phyloP scores from a whole-genome alignment of 2,797 vertebrate species.

The Naso thynnoides region DNA sequence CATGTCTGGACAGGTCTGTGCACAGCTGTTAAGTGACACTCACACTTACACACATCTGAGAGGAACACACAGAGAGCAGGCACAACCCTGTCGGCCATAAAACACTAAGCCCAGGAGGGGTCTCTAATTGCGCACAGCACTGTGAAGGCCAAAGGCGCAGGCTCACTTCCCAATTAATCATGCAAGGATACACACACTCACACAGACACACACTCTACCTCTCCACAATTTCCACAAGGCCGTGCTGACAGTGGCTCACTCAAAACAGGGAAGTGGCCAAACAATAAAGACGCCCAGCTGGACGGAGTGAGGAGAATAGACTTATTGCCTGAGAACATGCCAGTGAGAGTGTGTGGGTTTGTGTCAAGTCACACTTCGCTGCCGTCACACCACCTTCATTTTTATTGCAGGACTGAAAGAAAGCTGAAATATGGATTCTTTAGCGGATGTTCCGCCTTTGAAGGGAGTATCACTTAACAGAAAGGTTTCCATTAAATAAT shows the following conservation, averaged over 20 bases:
- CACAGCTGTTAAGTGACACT: constrained; percentile 61
- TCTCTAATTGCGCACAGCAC: constrained; percentile 64
- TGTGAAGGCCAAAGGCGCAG: constrained; percentile 56
- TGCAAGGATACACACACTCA: constrained; percentile 22
- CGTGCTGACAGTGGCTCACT: constrained; percentile 65
- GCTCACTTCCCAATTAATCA: constrained; percentile 64
- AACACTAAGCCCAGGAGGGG: constrained; percentile 63
- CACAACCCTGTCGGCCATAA: constrained; percentile 63
- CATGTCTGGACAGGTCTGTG: constrained; percentile 50
- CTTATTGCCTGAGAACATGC: constrained; percentile 42
- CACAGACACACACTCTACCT: constrained; percentile 9
- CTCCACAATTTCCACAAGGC: constrained; percentile 48
- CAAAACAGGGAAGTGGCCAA: constrained; percentile 65
- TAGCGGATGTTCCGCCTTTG: constrained; percentile 5
- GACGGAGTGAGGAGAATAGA: constrained; percentile 36
- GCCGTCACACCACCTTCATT: constrained; percentile 32
- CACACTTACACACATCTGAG: constrained; percentile 56
- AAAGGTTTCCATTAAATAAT: constrained; percentile 42
- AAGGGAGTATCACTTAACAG: constrained; percentile 22
- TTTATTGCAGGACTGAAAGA: constrained; percentile 38
- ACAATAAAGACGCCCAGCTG: constrained; percentile 70
- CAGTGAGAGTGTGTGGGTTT: constrained; percentile 45
- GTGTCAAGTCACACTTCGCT: constrained; percentile 35
- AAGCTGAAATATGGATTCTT: constrained; percentile 34
- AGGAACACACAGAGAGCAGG: constrained; percentile 75